These are phyloP conservation scores for Neodiprion pinetum DNA, from an alignment of 1,140 invertebrate genomes.

Conservation along the genomic window DNA sequence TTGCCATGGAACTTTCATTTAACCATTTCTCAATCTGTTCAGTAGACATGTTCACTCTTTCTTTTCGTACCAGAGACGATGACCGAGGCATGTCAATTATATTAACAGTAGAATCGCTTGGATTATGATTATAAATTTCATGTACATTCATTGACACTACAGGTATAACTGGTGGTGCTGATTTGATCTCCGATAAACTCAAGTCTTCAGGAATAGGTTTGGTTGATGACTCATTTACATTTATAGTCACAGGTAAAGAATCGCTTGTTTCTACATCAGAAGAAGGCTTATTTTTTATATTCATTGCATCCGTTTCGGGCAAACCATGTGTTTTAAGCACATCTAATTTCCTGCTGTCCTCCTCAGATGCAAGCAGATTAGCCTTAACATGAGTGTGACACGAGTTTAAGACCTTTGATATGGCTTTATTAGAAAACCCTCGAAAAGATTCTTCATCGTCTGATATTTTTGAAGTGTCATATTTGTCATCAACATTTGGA, in stretches of 20 bases:
- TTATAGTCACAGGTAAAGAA: slow-evolving; percentile 3
- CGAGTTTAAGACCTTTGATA: slow-evolving; percentile 46
- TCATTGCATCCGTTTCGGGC: not conserved
- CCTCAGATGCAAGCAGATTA: slow-evolving; percentile 32
- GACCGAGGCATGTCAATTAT: slow-evolving; percentile 50
- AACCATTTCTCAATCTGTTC: slow-evolving; percentile 78
- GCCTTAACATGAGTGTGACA: slow-evolving; percentile 42
- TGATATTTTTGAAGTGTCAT: slow-evolving; percentile 45
- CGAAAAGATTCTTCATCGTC: slow-evolving; percentile 64
- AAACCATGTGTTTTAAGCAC: slow-evolving; percentile 22
- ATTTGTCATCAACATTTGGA: slow-evolving; percentile 18
- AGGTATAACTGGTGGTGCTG: slow-evolving; percentile 20
- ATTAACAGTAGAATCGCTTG: slow-evolving; percentile 35
- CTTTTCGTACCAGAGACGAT: slow-evolving; percentile 60
- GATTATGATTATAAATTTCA: slow-evolving; percentile 39
- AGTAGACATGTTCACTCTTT: slow-evolving; percentile 74
- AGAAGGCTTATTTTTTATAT: slow-evolving; percentile 5
- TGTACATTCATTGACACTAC: slow-evolving; percentile 24
- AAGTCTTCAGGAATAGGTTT: slow-evolving; percentile 5
- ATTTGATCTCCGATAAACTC: slow-evolving; percentile 19
- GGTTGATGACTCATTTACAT: not conserved
- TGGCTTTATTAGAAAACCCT: slow-evolving; percentile 59
- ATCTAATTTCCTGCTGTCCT: slow-evolving; percentile 26
- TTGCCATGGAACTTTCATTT: slow-evolving; percentile 67
- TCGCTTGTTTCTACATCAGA: slow-evolving; percentile 11